phyloP scores from a whole-genome alignment of 2,113 vertebrate species.

The Arizona elegans region DNA sequence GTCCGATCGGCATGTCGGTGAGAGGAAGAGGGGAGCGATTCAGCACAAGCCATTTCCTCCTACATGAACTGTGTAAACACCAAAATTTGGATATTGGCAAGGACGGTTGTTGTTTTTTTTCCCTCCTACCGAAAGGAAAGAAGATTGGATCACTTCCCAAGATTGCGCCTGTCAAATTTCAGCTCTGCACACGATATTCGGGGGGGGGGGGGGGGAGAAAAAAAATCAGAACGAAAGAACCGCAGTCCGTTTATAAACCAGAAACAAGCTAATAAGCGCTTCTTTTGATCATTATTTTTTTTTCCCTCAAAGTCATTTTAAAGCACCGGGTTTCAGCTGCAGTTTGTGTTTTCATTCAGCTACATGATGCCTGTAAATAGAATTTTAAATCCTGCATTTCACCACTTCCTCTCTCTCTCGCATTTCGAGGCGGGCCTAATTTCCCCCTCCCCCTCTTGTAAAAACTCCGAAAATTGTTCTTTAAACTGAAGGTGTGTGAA shows the following conservation, averaged over 20 bases:
- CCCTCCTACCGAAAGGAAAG: neutral
- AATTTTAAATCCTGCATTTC: rapidly evolving
- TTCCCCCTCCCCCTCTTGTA: neutral
- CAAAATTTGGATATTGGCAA: neutral
- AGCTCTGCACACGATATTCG: neutral
- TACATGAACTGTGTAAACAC: neutral
- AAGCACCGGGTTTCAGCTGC: neutral
- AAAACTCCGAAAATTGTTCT: neutral
- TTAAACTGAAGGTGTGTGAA: neutral
- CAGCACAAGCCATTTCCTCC: neutral
- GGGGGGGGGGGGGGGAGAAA: too few species aligned
- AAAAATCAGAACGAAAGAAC: constrained; percentile 1
- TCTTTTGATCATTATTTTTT: neutral
- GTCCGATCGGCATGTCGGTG: rapidly evolving
- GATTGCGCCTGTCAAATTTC: neutral
- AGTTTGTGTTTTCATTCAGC: neutral
- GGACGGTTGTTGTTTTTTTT: neutral
- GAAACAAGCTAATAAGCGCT: neutral
- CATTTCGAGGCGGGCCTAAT: neutral
- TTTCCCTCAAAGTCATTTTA: neutral
- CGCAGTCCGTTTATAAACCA: neutral
- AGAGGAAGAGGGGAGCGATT: neutral
- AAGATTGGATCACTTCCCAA: neutral
- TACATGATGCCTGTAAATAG: neutral
- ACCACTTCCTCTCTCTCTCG: constrained; percentile 17